Conservation (phyloP, 2,797 vertebrate genomes). For the Emys orbicularis region DNA sequence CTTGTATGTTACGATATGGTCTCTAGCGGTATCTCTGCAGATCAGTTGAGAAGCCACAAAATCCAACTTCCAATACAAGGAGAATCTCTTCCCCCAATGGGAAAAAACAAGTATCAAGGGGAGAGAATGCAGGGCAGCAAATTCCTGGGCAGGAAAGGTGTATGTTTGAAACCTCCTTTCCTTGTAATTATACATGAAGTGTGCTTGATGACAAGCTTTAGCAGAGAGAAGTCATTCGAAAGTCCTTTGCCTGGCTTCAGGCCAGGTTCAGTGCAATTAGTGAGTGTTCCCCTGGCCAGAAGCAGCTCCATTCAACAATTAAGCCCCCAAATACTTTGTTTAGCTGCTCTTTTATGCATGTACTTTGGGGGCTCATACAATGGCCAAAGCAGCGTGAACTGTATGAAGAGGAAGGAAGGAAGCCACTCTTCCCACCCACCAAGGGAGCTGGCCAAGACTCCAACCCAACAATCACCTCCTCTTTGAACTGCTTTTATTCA, state of each 20-base stretch:
- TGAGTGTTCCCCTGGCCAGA: constrained; percentile 8
- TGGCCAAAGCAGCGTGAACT: background rate
- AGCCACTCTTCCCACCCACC: constrained; percentile 52
- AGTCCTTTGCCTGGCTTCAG: background rate
- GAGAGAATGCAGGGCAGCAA: fast-evolving
- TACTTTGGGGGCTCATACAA: constrained; percentile 52
- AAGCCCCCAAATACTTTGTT: constrained; percentile 50
- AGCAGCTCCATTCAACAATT: constrained; percentile 22
- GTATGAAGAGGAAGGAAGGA: constrained; percentile 60
- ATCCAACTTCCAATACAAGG: background rate
- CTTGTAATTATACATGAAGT: fast-evolving
- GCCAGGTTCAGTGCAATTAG: background rate
- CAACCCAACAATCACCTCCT: constrained; percentile 6
- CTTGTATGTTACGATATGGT: background rate
- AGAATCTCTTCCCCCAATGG: background rate
- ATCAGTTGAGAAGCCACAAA: background rate
- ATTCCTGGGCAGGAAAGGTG: background rate
- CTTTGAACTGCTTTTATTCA: background rate
- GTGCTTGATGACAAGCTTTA: background rate
- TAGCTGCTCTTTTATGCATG: constrained; percentile 37
- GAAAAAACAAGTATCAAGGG: background rate
- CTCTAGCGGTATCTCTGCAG: background rate
- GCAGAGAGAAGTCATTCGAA: background rate
- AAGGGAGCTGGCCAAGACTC: constrained; percentile 26
- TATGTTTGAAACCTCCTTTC: background rate